Percentiles rank a stretch among this genome's conserved stretches.
These are phyloP conservation scores for Gerris lacustris DNA, from an alignment of 2,888 invertebrate genomes.

Conservation along the genomic window DNA sequence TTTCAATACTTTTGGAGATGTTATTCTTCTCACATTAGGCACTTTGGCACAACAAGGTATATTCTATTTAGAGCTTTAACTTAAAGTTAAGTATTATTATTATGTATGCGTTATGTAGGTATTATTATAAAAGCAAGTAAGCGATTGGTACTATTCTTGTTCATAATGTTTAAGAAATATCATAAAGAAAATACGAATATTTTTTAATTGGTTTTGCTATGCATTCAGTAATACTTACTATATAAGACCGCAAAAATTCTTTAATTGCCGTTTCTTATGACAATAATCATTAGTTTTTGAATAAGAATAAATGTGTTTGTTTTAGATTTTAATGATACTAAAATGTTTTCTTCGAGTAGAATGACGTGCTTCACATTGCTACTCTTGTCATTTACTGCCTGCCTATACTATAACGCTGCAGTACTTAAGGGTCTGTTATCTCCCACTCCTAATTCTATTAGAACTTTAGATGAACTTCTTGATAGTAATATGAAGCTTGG, in stretches of 20 bases:
- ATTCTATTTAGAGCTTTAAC: not conserved
- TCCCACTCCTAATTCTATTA: conserved; percentile 8
- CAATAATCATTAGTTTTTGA: too few relatives aligned
- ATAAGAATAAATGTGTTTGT: not conserved
- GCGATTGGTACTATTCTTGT: too few relatives aligned
- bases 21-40: not conserved
- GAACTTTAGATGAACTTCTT: not conserved
- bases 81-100: too few relatives aligned
- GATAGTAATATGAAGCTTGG: not conserved
- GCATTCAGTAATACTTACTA: too few relatives aligned
- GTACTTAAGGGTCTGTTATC: conserved; percentile 3
- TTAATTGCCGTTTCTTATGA: too few relatives aligned
- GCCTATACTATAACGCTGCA: conserved; percentile 1
- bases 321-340: not conserved
- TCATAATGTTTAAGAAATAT: too few relatives aligned
- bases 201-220: too few relatives aligned
- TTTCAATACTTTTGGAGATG: conserved; percentile 1
- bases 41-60: conserved; percentile 8
- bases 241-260: too few relatives aligned
- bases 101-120: too few relatives aligned
- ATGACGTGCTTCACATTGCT: not conserved
- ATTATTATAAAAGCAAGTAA: too few relatives aligned
- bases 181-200: too few relatives aligned
- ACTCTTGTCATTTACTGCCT: not conserved
- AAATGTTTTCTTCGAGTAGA: conserved; percentile 1